Base-by-base conservation (phyloP, 2,797 vertebrate genomes). In the Agapornis canus region DNA sequence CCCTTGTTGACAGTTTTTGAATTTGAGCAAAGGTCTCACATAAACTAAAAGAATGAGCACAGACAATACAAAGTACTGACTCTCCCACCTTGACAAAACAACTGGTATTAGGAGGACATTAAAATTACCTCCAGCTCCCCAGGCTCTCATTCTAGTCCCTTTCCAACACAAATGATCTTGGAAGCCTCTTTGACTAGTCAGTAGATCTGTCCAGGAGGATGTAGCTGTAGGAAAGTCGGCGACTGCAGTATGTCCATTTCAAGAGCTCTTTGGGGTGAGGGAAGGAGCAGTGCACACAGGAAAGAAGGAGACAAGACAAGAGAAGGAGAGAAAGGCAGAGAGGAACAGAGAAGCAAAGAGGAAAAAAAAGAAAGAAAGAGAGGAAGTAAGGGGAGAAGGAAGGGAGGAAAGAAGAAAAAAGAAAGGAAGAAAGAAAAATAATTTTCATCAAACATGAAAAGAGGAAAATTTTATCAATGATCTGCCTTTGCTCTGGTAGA, bases 401-500 rank as follows among this genome's bases (percentile, higher is more conserved):
- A 10, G 15, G 2, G 11, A 40, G 7, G 16, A 40, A 40, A 7
- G 40, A 26, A 6, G 6, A 9, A 5, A 6, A 5, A 3, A 29
- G 7, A 3, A 19, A 11, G 6, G 1, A 9, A 6, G 10, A 15
- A 29, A 37, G 6, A 56, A 39, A 66, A 40, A 48, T 42, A 13
- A 56, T 70, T 75, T 91, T 61, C 27, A 66, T 86, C 78, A 65
- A 63, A 57, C 29, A 20, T 29, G 4, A 64, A 4, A 42, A 35
- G 18, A 73, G 17, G 13, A 48, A 64, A 88, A 54, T 26, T 25
- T 56, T 52, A 63, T 76, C 29, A 65, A 14, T 43, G n/a, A 54
- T 61, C 31, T 76, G 14, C 35, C 70, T 91, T 66, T 10, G 31
- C 68, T 89, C 42, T 70, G 14, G 27, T 20, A 39, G 37, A n/a